Percentiles rank a stretch among this genome's conserved stretches.
Evolutionary conservation across 2,888 invertebrate genomes (phyloP).

Genomic region (Griposia aprilina): DNA sequence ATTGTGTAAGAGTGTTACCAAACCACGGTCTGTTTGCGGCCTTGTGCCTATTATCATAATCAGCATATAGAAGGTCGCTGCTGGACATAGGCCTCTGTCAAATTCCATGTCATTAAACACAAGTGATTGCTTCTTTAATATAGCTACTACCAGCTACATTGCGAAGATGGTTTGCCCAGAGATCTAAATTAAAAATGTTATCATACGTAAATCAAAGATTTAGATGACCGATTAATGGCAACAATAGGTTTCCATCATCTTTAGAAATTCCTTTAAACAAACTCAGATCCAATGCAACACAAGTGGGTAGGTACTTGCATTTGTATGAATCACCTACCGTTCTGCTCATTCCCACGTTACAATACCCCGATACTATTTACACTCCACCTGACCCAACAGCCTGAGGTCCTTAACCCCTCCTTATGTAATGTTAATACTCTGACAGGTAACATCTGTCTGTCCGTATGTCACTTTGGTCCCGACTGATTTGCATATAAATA

Average conservation of each 20-base stretch:
- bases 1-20: neutral
- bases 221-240: neutral
- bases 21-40: neutral
- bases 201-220: neutral
- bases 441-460: slow-evolving; percentile 69
- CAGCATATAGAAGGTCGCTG: neutral
- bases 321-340: slow-evolving; percentile 41
- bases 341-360: slow-evolving; percentile 52
- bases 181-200: neutral
- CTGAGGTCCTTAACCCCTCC: slow-evolving; percentile 55
- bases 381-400: slow-evolving; percentile 53
- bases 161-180: no score
- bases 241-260: neutral
- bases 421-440: slow-evolving; percentile 73
- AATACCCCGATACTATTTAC: slow-evolving; percentile 52
- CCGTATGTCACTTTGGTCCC: slow-evolving; percentile 69
- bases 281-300: neutral
- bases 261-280: neutral
- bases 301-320: neutral
- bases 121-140: neutral
- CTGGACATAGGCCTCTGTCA: neutral
- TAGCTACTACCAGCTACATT: neutral
- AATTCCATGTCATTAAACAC: neutral
- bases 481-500: slow-evolving; percentile 75
- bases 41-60: neutral